These are phyloP conservation scores for Nerophis ophidion DNA, from an alignment of 2,113 vertebrate species.

Conservation along the genomic window DNA sequence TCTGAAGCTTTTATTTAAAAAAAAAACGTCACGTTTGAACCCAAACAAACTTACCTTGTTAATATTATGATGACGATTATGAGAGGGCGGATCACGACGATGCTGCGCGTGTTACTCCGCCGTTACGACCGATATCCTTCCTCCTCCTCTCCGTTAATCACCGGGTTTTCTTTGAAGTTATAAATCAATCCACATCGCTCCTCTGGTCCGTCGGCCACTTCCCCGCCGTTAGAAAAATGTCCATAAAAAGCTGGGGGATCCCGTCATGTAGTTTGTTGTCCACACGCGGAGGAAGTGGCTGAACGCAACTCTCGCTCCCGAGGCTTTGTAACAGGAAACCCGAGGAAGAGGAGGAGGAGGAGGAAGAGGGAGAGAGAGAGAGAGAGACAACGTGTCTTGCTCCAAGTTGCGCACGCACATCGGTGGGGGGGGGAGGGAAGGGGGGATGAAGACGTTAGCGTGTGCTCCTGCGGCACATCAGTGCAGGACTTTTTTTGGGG, in stretches of 20 bases:
- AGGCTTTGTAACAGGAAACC: constrained; percentile 70
- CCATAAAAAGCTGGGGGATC: constrained; percentile 56
- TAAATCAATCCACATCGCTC: constrained; percentile 59
- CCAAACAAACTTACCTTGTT: constrained; percentile 56
- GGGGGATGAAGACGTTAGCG: constrained; percentile 27
- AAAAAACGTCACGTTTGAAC: no score
- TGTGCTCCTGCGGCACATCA: constrained; percentile 62
- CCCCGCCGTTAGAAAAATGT: constrained; percentile 11
- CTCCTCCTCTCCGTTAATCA: constrained; percentile 37
- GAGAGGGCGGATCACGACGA: background rate
- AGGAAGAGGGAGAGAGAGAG: constrained; percentile 18
- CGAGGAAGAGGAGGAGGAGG: constrained; percentile 39
- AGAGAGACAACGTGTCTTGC: constrained; percentile 6
- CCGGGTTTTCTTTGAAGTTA: constrained; percentile 33
- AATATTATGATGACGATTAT: constrained; percentile 7
- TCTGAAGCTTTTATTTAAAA: no score
- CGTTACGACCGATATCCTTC: constrained; percentile 29
- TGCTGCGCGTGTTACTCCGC: constrained; percentile 16
- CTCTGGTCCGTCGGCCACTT: constrained; percentile 6
- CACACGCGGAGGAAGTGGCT: constrained; percentile 61
- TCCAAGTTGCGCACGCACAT: constrained; percentile 36
- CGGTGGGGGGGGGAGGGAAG: constrained; percentile 21
- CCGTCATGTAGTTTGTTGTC: constrained; percentile 67
- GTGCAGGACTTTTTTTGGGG: constrained; percentile 48
- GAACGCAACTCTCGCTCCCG: constrained; percentile 59